phyloP scores from a whole-genome alignment of 2,888 invertebrate species.

The Leucophenga maculata region DNA sequence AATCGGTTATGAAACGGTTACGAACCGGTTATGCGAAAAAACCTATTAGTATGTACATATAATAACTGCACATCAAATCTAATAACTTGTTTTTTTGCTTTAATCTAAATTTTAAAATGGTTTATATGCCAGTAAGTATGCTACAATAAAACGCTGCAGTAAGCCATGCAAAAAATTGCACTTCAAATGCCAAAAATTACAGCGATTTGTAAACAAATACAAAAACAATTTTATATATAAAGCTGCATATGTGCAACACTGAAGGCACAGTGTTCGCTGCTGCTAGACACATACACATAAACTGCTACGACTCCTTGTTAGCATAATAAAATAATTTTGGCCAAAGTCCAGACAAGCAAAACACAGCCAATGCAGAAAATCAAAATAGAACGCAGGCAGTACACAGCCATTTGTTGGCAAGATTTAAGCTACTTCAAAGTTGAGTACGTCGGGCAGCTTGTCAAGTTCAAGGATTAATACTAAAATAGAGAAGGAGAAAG shows the following conservation, averaged over 20 bases:
- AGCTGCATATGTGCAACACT: neutral
- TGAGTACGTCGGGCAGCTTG: constrained; percentile 31
- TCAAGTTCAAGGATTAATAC: constrained; percentile 63
- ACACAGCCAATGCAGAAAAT: constrained; percentile 27
- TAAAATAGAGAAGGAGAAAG: constrained; percentile 7
- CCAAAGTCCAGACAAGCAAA: constrained; percentile 42
- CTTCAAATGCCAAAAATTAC: neutral
- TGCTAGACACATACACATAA: neutral
- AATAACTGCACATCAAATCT: too few species aligned
- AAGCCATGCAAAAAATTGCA: too few species aligned
- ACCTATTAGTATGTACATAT: too few species aligned
- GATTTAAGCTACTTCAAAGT: neutral
- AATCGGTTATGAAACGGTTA: too few species aligned
- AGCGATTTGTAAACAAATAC: neutral
- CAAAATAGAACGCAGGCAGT: constrained; percentile 33
- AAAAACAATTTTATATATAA: neutral
- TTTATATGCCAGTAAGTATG: too few species aligned
- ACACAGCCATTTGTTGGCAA: constrained; percentile 10
- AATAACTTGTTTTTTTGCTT: too few species aligned
- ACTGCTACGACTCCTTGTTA: constrained; percentile 25
- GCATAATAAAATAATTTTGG: constrained; percentile 58
- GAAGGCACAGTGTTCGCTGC: constrained; percentile 1
- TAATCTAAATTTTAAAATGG: neutral
- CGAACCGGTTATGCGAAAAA: too few species aligned
- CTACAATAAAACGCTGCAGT: too few species aligned